Evolutionary conservation across 2,888 invertebrate species (phyloP).

Genomic region (Drosophila cracens): DNA sequence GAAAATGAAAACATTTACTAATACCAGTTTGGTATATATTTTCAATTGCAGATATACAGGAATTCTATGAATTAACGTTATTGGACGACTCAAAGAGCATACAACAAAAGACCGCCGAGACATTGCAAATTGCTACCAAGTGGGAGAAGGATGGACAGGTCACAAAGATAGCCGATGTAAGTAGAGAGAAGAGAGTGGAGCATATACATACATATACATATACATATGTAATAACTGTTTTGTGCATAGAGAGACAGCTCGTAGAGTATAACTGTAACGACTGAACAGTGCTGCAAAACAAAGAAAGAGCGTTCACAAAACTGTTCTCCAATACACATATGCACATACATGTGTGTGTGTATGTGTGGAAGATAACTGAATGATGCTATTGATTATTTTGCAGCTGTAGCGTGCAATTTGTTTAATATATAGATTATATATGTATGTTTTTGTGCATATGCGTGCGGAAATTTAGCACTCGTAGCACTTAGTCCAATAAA

Average conservation of each 20-base stretch:
- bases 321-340: not conserved
- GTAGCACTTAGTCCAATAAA: conserved; percentile 14
- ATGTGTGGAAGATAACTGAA: not conserved
- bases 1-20: not conserved
- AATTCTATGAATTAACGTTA: conserved; percentile 98
- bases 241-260: conserved; percentile 1
- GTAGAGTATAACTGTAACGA: conserved; percentile 5
- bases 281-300: not conserved
- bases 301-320: not conserved
- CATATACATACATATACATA: not conserved
- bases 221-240: not conserved
- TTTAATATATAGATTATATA: not conserved
- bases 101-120: conserved; percentile 98
- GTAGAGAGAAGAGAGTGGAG: conserved; percentile 47
- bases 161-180: conserved; percentile 84
- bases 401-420: conserved; percentile 4
- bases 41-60: conserved; percentile 96
- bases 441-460: conserved; percentile 3
- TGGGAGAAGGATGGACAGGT: conserved; percentile 89
- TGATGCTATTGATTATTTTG: conserved; percentile 11
- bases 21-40: not conserved
- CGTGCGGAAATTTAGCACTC: not conserved
- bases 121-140: conserved; percentile 96
- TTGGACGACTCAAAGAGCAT: conserved; percentile 97
- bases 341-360: not conserved